phyloP scores from a whole-genome alignment of 2,797 vertebrate genomes.

The Gastrophryne carolinensis region DNA sequence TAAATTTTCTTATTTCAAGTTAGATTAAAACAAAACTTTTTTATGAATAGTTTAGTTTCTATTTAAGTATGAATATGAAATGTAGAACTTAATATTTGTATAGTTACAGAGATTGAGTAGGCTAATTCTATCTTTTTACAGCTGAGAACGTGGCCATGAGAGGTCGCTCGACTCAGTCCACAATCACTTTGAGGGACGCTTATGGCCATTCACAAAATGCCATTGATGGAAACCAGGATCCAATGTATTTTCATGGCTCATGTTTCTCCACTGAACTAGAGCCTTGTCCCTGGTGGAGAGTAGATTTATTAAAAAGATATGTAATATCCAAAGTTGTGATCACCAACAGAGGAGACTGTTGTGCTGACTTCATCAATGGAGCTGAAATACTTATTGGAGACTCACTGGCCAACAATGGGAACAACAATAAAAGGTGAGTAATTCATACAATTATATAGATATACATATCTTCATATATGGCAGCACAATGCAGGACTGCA shows the following conservation, averaged over 20 bases:
- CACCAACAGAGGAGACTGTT: not conserved
- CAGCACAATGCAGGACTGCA: too few species aligned
- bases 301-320: not conserved
- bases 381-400: not conserved
- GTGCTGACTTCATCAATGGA: not conserved
- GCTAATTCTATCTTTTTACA: not conserved
- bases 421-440: not conserved
- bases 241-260: not conserved
- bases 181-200: not conserved
- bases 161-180: not conserved
- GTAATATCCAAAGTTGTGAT: not conserved
- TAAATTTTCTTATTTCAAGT: too few species aligned
- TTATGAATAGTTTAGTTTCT: too few species aligned
- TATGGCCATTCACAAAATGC: not conserved
- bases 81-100: too few species aligned
- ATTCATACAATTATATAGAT: too few species aligned
- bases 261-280: not conserved
- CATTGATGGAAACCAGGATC: not conserved
- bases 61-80: too few species aligned
- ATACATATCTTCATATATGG: too few species aligned
- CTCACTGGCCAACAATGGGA: conserved; percentile 1
- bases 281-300: not conserved
- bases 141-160: not conserved
- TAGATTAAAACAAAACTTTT: too few species aligned
- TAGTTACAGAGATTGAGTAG: too few species aligned